phyloP scores from a whole-genome alignment of 2,797 vertebrate species.

The Eidolon dupreanum region DNA sequence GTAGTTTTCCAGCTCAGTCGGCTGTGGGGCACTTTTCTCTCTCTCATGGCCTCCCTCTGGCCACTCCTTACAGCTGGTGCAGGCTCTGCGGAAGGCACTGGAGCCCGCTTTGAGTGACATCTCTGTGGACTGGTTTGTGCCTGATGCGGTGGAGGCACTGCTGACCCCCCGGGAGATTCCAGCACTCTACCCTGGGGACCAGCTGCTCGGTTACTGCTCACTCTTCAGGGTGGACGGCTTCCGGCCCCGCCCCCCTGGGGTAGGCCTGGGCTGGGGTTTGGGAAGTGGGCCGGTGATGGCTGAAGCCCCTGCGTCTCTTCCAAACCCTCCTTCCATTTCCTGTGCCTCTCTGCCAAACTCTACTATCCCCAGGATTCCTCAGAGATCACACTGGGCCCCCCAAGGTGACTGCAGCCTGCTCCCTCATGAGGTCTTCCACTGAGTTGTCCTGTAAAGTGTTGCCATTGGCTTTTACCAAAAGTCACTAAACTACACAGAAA shows the following conservation, averaged over 20 bases:
- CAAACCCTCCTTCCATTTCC: not conserved
- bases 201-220: constrained; percentile 95
- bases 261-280: constrained; percentile 75
- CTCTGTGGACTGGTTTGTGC: constrained; percentile 99
- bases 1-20: accelerated
- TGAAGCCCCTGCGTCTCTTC: not conserved
- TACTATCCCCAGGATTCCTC: not conserved
- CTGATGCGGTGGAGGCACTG: constrained; percentile 96
- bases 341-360: not conserved
- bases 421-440: not conserved
- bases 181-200: constrained; percentile 93
- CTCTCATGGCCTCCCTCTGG: not conserved
- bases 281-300: not conserved
- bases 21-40: not conserved
- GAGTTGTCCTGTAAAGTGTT: not conserved
- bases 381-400: not conserved
- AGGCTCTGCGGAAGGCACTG: constrained; percentile 95
- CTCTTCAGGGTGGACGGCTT: constrained; percentile 93
- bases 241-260: constrained; percentile 67
- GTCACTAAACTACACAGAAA: not conserved
- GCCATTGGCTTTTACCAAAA: not conserved
- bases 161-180: constrained; percentile 96
- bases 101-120: constrained; percentile 96
- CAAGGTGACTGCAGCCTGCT: not conserved
- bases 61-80: constrained; percentile 89